Base-by-base conservation (phyloP, 1,140 invertebrate species). In the Sinella curviseta region DNA sequence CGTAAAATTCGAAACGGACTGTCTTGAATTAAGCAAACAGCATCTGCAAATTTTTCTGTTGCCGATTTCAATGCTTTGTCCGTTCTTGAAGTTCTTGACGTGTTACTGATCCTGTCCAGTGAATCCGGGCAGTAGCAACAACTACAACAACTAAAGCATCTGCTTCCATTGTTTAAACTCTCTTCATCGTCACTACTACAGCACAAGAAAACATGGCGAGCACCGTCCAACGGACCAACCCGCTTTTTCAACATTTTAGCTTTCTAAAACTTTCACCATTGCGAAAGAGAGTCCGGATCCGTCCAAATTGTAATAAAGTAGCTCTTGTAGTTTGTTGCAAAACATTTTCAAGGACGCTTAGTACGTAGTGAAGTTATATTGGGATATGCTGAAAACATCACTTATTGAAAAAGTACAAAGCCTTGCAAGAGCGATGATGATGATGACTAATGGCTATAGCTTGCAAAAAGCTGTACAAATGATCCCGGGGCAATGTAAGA, bases 1-100 rank as follows among this genome's bases (percentile, higher is more conserved):
- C 91, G 88, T 67, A 92, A 86, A 84, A 92, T 92, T 75, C 91
- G 86, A 84, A 88, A 92, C 24, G 91, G 91, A 84, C 90, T 92
- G 81, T 92, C 90, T 67, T 88, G 88, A 83, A 92, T 88, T 0
- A 91, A 86, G 85, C 91, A 92, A 20, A 92, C 85, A n/a, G 87
- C 87, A 8, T 86, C 86, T 16, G 82, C 80, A 4, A 70, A 85
- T 74, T 86, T 85, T 88, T 82, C 81, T 86, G 82, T 54, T 85
- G 85, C 31, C 82, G 82, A 26, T 78, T 78, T 78, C 75, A 31
- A 12, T 39, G 33, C 33, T 65, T 28, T 57, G 24, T 24, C 60
- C 14, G 54, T 31, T 60, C 57, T 78, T 2, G 81, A 77, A 2
- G 31, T n/a, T 24, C 26, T 31, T n/a, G 83, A 67, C 31, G 73